Base-by-base conservation (phyloP, 2,113 vertebrate species). In the Etia nguti region DNA sequence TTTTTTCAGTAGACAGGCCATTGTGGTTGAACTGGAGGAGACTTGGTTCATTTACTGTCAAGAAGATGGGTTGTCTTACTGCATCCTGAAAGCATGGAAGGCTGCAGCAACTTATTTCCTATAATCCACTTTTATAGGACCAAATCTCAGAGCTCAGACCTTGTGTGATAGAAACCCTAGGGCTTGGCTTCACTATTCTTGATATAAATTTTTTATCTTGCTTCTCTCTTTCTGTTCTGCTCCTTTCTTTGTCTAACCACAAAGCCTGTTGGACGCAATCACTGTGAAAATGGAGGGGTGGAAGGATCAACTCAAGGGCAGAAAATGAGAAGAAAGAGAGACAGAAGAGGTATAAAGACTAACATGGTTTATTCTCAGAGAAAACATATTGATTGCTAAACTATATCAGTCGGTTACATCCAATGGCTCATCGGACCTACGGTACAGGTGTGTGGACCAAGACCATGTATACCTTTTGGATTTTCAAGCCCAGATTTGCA, bases 361-460 rank as follows among this genome's bases (percentile, higher is more conserved):
- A 96, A 89, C 57, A 73, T 57, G 83, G 93, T 92, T 94, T 82
- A 90, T 83, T 70, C 89, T 93, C 91, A 89, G 92, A 95, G 90
- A 95, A 95, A 94, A 95, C 79, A 89, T 93, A 97, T 95, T 85
- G 95, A 96, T 96, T 95, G 87, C 86, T 79, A 92, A 96, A 95
- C 94, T 89, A 93, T 95, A 94, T 95, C 92, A 91, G 82, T 82
- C 56, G 4, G 90, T 89, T 91, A 91, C 82, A 88, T 79, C 81
- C 83, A 24, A 26, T 48, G 86, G 80, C 83, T 86, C 65, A 84
- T 82, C 85, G 90, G 90, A 87, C 65, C 89, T 81, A 62, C 38
- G 50, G 86, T 77, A 77, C 52, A 90, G 83, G 70, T 26, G 26
- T 65, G 79, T 85, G 68, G 85, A 87, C 89, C 65, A 13, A 80